These are phyloP conservation scores for Neuroscelio doddi DNA, from an alignment of 2,888 invertebrate species.

Conservation along the genomic window DNA sequence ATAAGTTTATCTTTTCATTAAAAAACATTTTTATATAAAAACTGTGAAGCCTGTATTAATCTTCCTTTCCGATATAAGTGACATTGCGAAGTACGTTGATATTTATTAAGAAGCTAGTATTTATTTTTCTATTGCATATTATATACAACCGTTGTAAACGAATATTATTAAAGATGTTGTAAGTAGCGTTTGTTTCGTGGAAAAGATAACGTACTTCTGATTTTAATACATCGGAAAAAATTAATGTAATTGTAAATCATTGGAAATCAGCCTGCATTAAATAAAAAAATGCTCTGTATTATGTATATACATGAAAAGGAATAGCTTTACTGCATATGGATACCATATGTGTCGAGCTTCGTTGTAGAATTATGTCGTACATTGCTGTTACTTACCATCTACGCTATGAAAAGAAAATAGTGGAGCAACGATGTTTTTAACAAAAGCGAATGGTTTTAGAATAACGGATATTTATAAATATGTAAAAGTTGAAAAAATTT, in stretches of 20 bases:
- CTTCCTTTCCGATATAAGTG: slow-evolving; percentile 21
- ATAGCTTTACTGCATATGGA: no score
- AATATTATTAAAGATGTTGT: slow-evolving; percentile 16
- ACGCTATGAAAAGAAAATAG: background rate
- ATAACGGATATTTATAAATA: no score
- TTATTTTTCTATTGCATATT: slow-evolving; percentile 39
- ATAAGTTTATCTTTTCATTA: background rate
- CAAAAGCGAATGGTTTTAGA: background rate
- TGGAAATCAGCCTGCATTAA: slow-evolving; percentile 2
- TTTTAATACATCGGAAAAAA: no score
- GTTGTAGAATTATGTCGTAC: background rate
- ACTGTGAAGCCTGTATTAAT: slow-evolving; percentile 22
- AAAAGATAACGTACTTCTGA: no score
- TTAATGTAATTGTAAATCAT: background rate
- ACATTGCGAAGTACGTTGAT: slow-evolving; percentile 19
- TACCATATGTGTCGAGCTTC: background rate
- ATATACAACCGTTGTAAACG: slow-evolving; percentile 25
- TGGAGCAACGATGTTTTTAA: background rate
- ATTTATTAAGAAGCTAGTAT: slow-evolving; percentile 33
- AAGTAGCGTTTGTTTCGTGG: slow-evolving; percentile 11
- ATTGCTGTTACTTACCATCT: no score
- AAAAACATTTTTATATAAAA: background rate
- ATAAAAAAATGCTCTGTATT: slow-evolving; percentile 4
- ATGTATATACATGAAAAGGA: no score
- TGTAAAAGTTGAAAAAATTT: no score